A percentile compares a stretch with the other conserved stretches of the same genome.
Conservation (phyloP, 2,888 invertebrate genomes). For the Cylindroiulus punctatus region DNA sequence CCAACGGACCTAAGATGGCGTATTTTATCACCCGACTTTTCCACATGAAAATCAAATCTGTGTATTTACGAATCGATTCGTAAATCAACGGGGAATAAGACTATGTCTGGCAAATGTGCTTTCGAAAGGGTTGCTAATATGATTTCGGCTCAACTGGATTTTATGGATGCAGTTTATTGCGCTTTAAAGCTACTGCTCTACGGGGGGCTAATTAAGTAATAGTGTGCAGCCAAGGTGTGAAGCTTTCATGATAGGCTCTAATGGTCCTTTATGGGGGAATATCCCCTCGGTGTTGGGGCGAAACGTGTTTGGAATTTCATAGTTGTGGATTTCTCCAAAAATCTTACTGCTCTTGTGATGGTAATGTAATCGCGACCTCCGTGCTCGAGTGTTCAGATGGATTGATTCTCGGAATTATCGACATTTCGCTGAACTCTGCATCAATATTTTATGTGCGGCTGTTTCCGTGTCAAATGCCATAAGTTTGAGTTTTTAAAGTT, state of each 20-base stretch:
- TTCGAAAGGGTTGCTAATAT: not conserved
- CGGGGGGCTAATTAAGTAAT: slow-evolving; percentile 1
- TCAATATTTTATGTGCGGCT: not conserved
- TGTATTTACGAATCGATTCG: not conserved
- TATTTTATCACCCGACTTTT: not conserved
- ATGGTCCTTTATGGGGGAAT: not conserved
- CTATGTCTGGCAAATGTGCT: not conserved
- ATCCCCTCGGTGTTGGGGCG: not conserved
- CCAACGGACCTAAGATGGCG: not conserved
- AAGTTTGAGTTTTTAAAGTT: too few relatives aligned
- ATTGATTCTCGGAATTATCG: not conserved
- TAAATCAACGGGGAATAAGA: not conserved
- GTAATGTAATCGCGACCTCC: not conserved
- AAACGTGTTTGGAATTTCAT: not conserved
- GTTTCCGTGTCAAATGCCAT: not conserved
- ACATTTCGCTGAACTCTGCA: not conserved
- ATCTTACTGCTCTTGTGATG: not conserved
- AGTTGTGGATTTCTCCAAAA: not conserved
- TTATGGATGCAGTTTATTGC: not conserved
- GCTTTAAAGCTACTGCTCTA: not conserved
- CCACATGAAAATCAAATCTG: not conserved
- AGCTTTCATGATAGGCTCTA: slow-evolving; percentile 1
- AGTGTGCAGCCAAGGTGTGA: not conserved
- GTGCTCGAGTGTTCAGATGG: not conserved
- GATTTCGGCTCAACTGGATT: not conserved